A percentile compares a stretch with the other conserved stretches of the same genome.
Conservation (phyloP, 2,888 invertebrate genomes). For the Pammene fasciana region DNA sequence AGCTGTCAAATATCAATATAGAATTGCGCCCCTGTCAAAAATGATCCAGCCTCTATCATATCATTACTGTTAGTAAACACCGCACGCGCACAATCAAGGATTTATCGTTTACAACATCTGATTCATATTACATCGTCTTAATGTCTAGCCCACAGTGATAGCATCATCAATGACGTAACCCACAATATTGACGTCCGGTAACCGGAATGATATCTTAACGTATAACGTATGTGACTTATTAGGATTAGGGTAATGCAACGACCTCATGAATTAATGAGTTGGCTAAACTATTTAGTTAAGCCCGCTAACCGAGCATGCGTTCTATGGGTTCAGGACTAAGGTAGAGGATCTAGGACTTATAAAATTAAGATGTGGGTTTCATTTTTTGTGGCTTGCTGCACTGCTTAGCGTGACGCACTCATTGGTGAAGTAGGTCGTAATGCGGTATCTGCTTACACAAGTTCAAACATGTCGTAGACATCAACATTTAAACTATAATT, state of each 20-base stretch:
- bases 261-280: neutral
- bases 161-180: conserved; percentile 54
- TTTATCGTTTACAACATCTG: conserved; percentile 28
- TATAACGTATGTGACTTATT: conserved; percentile 24
- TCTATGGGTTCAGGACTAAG: neutral
- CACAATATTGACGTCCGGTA: conserved; percentile 41
- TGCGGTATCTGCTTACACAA: neutral
- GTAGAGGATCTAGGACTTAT: neutral
- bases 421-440: neutral
- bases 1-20: neutral
- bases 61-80: conserved; percentile 26
- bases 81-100: conserved; percentile 19
- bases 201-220: conserved; percentile 6
- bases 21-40: neutral
- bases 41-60: neutral
- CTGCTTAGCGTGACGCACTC: neutral
- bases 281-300: neutral
- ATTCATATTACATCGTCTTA: conserved; percentile 36
- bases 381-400: no score
- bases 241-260: conserved; percentile 16
- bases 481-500: neutral
- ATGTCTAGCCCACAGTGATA: conserved; percentile 41
- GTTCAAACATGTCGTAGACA: conserved; percentile 1
- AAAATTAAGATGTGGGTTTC: neutral
- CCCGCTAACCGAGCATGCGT: neutral